A percentile compares a stretch with the other conserved stretches of the same genome.
Evolutionary conservation across 2,113 vertebrate species (phyloP).

Genomic region (Tautogolabrus adspersus): DNA sequence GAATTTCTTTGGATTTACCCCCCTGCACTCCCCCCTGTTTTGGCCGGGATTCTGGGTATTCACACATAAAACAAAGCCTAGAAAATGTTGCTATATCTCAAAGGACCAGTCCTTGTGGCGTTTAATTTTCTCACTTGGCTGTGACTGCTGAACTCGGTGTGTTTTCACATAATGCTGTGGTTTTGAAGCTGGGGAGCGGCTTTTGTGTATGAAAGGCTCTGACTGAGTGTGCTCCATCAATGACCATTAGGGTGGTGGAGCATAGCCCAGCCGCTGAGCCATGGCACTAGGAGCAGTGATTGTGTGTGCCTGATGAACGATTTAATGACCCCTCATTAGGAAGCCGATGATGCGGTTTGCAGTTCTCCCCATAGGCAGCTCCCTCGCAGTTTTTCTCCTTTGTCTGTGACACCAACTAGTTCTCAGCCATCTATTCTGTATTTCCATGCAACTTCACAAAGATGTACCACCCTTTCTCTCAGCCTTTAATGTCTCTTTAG

Average conservation of each 20-base stretch:
- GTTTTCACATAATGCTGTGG: constrained; percentile 44
- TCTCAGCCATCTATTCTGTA: constrained; percentile 9
- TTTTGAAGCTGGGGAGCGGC: constrained; percentile 27
- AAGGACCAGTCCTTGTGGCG: constrained; percentile 65
- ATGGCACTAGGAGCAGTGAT: constrained; percentile 50
- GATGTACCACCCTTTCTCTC: background rate
- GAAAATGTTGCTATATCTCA: constrained; percentile 57
- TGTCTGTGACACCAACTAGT: constrained; percentile 10
- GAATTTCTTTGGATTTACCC: constrained; percentile 51
- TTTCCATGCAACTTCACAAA: constrained; percentile 16
- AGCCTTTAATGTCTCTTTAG: constrained; percentile 8
- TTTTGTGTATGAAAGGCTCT: constrained; percentile 52
- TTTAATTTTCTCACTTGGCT: constrained; percentile 61
- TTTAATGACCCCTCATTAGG: constrained; percentile 74
- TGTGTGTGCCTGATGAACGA: constrained; percentile 66
- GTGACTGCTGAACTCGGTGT: constrained; percentile 41
- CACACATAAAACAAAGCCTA: constrained; percentile 69
- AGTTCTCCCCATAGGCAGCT: constrained; percentile 53
- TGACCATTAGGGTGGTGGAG: constrained; percentile 71
- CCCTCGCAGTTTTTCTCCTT: constrained; percentile 36
- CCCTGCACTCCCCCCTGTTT: constrained; percentile 36
- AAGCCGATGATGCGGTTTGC: constrained; percentile 65
- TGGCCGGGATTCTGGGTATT: constrained; percentile 82
- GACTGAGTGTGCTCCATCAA: constrained; percentile 64
- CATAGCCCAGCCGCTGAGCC: constrained; percentile 44